phyloP scores from a whole-genome alignment of 2,888 invertebrate species.

The Spisula subtruncata region DNA sequence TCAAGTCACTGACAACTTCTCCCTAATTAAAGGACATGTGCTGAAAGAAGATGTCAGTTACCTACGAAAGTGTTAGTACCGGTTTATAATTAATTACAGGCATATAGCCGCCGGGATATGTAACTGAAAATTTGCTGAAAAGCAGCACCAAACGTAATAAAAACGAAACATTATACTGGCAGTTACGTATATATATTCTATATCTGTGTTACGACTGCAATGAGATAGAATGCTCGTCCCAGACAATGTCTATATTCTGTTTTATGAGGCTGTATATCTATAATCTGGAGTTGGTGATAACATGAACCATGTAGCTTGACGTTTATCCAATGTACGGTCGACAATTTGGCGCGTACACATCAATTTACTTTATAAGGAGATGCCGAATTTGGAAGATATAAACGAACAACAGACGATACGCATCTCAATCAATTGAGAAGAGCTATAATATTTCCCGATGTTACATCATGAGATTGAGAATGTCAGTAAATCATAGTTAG shows the following conservation, averaged over 20 bases:
- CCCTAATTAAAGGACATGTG: too few relatives aligned
- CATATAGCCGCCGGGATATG: too few relatives aligned
- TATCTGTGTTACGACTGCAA: too few relatives aligned
- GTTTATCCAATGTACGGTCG: constrained; percentile 18
- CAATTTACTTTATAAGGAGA: constrained; percentile 10
- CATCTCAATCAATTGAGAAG: background rate
- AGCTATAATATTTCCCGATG: background rate
- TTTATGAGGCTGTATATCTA: background rate
- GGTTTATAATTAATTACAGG: too few relatives aligned
- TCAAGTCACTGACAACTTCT: too few relatives aligned
- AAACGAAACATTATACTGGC: too few relatives aligned
- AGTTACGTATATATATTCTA: too few relatives aligned
- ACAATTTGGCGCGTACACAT: constrained; percentile 13
- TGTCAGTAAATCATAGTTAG: background rate
- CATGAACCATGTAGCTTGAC: background rate
- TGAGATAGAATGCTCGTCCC: background rate
- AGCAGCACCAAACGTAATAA: too few relatives aligned
- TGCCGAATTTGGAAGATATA: constrained; percentile 8
- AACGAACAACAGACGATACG: background rate
- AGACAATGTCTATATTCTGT: background rate
- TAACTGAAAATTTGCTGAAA: too few relatives aligned
- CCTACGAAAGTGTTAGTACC: too few relatives aligned
- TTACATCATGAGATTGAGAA: background rate
- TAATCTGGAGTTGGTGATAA: background rate
- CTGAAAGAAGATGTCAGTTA: too few relatives aligned